Evolutionary conservation across 2,113 vertebrate species (phyloP).

Genomic region (Hippocampus barbouri): DNA sequence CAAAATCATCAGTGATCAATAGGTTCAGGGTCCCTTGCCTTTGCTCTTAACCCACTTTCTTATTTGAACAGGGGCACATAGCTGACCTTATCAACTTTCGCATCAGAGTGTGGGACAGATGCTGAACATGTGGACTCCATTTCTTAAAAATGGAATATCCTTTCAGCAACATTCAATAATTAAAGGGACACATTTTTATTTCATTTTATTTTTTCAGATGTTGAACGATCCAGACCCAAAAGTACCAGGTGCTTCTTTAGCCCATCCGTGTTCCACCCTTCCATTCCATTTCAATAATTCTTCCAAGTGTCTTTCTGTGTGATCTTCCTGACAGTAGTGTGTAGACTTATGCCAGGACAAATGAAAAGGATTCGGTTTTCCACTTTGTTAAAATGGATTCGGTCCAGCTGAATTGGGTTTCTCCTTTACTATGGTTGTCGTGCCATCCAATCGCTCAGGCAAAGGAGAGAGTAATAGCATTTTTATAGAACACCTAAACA

Average conservation of each 20-base stretch:
- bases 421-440: not conserved
- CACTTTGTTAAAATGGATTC: not conserved
- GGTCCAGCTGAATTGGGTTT: not conserved
- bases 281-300: not conserved
- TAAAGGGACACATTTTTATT: not conserved
- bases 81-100: constrained; percentile 34
- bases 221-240: not conserved
- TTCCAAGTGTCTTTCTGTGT: constrained; percentile 1
- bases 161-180: not conserved
- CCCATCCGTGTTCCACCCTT: not conserved
- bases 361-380: not conserved
- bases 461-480: not conserved
- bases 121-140: constrained; percentile 10
- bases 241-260: not conserved
- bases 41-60: constrained; percentile 55
- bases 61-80: constrained; percentile 50
- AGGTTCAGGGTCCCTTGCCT: constrained; percentile 49
- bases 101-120: constrained; percentile 5
- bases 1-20: constrained; percentile 46
- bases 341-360: constrained; percentile 1
- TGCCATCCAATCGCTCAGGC: not conserved
- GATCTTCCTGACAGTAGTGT: not conserved
- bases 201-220: not conserved
- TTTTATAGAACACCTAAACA: not conserved
- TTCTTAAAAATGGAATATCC: constrained; percentile 1